phyloP scores from a whole-genome alignment of 2,113 vertebrate species.

The Pelobates fuscus region DNA sequence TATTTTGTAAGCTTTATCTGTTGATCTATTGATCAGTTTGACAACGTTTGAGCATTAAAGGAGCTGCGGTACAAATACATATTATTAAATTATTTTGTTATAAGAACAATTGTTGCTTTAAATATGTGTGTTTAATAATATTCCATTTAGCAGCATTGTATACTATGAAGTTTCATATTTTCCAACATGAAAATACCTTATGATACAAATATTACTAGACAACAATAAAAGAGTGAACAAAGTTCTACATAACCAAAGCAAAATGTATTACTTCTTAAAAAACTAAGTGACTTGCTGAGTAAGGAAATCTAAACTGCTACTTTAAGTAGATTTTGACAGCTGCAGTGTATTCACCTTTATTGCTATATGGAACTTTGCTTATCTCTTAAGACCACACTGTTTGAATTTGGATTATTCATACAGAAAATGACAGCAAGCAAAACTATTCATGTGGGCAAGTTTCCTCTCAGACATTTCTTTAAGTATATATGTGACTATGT shows the following conservation, averaged over 20 bases:
- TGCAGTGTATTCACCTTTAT: constrained; percentile 22
- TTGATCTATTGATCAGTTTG: too few species aligned
- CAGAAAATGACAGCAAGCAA: constrained; percentile 18
- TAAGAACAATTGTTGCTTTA: too few species aligned
- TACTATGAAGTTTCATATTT: too few species aligned
- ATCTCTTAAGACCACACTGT: constrained; percentile 40
- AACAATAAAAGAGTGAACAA: not conserved
- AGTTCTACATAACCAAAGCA: not conserved
- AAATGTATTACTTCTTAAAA: not conserved
- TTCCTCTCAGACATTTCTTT: not conserved
- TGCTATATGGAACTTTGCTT: constrained; percentile 31
- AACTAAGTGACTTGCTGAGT: constrained; percentile 17
- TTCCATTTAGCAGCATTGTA: too few species aligned
- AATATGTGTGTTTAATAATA: too few species aligned
- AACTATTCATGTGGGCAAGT: constrained; percentile 1
- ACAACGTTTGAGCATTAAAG: too few species aligned
- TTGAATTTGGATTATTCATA: constrained; percentile 31
- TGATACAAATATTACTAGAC: too few species aligned
- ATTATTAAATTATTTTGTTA: too few species aligned
- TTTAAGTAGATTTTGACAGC: constrained; percentile 28
- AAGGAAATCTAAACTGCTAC: constrained; percentile 9
- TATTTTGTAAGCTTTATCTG: too few species aligned
- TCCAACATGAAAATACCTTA: too few species aligned
- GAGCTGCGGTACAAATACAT: too few species aligned
- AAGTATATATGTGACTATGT: too few species aligned